phyloP scores from a whole-genome alignment of 2,113 vertebrate genomes.

The Alectura lathami region DNA sequence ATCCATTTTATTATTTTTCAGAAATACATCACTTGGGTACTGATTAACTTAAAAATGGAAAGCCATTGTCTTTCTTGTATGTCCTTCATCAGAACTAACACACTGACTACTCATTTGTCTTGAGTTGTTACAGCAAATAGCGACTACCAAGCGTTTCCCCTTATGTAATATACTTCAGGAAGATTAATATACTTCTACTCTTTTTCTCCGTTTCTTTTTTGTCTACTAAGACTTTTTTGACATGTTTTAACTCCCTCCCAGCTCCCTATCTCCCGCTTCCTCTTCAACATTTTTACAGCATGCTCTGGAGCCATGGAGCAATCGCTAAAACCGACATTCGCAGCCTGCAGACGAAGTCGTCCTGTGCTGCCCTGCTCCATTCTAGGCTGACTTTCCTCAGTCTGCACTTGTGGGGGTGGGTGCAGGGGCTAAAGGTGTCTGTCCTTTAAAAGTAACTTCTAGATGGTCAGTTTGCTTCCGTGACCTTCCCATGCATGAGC shows the following conservation, averaged over 20 bases:
- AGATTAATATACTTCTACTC: conserved; percentile 86
- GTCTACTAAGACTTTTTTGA: conserved; percentile 77
- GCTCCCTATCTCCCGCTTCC: background rate
- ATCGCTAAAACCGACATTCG: background rate
- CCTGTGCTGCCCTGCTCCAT: background rate
- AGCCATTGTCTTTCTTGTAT: conserved; percentile 83
- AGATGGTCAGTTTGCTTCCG: background rate
- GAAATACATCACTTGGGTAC: conserved; percentile 85
- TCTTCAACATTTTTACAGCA: background rate
- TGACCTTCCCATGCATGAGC: background rate
- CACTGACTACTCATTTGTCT: conserved; percentile 85
- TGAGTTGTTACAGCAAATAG: conserved; percentile 88
- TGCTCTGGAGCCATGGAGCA: background rate
- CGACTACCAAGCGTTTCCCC: conserved; percentile 81
- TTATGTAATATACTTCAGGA: conserved; percentile 80
- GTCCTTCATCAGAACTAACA: conserved; percentile 86
- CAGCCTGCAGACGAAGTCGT: background rate
- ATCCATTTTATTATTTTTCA: conserved; percentile 92
- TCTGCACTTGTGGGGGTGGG: background rate
- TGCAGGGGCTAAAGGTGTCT: fast-evolving
- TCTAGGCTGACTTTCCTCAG: background rate
- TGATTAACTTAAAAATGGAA: conserved; percentile 95
- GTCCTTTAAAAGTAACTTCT: background rate
- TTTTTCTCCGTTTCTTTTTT: conserved; percentile 76
- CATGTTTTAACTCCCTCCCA: conserved; percentile 66